A percentile compares a stretch with the other conserved stretches of the same genome.
Evolutionary conservation across 2,888 invertebrate species (phyloP).

Genomic region (Callimorpha dominula): DNA sequence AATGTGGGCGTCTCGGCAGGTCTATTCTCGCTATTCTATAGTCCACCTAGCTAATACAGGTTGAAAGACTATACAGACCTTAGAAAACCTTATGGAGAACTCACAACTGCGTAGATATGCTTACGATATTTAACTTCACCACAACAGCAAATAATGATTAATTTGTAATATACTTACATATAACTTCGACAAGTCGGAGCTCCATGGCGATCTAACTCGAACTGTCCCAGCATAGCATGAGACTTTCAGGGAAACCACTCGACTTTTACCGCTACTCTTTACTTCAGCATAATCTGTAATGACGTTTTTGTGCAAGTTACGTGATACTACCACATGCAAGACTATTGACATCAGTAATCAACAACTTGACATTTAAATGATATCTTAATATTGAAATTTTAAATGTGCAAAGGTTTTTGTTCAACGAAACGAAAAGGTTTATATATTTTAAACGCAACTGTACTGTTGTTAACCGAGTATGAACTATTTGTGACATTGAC

Average conservation of each 20-base stretch:
- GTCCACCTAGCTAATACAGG: too few relatives aligned
- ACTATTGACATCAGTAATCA: background rate
- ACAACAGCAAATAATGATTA: background rate
- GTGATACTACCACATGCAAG: background rate
- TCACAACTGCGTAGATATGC: background rate
- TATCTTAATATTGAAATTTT: background rate
- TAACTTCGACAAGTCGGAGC: background rate
- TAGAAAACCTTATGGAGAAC: too few relatives aligned
- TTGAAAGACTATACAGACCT: background rate
- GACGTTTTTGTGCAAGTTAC: background rate
- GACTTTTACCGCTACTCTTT: background rate
- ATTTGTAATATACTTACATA: background rate
- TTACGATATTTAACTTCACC: background rate
- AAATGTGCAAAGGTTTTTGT: background rate
- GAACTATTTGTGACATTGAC: background rate
- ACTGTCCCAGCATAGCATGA: background rate
- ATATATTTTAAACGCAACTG: background rate
- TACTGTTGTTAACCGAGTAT: too few relatives aligned
- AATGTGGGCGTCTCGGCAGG: background rate
- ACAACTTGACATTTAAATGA: background rate
- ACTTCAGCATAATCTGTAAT: too few relatives aligned
- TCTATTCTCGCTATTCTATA: background rate
- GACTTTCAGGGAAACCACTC: background rate
- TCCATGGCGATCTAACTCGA: background rate
- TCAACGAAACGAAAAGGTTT: background rate